Conservation (phyloP, 2,113 vertebrate genomes). For the Seriola quinqueradiata region DNA sequence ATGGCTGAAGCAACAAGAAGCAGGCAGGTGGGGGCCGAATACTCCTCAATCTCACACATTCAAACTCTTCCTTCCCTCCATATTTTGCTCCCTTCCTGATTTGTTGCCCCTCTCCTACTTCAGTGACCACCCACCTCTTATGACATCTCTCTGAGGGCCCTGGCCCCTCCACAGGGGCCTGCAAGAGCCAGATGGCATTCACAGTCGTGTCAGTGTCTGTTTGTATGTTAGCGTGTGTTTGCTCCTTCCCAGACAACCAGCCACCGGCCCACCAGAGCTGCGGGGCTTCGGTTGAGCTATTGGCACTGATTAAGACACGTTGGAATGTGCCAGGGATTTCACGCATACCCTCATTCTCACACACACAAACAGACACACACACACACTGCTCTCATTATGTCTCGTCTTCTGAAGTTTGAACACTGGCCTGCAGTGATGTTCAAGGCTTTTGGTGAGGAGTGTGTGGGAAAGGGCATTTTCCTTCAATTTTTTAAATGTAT, state of each 20-base stretch:
- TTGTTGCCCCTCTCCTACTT: not conserved
- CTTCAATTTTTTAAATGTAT: not conserved
- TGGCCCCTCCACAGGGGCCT: conserved; percentile 26
- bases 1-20: conserved; percentile 67
- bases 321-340: conserved; percentile 49
- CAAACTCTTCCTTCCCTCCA: conserved; percentile 9
- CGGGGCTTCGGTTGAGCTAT: conserved; percentile 45
- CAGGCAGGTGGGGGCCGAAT: conserved; percentile 59
- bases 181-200: conserved; percentile 69
- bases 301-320: conserved; percentile 60
- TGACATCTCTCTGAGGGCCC: conserved; percentile 11
- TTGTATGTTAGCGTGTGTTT: conserved; percentile 47
- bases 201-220: conserved; percentile 46
- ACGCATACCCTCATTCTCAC: conserved; percentile 10
- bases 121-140: conserved; percentile 1
- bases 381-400: not conserved
- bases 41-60: conserved; percentile 26
- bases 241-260: conserved; percentile 53
- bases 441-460: not conserved
- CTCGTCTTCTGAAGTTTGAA: conserved; percentile 18
- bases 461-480: not conserved
- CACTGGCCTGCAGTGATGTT: not conserved
- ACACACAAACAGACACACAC: conserved; percentile 13
- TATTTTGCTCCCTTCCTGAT: conserved; percentile 7
- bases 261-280: conserved; percentile 51